These are phyloP conservation scores for Saccopteryx bilineata DNA, from an alignment of 2,113 vertebrate genomes.

Conservation along the genomic window DNA sequence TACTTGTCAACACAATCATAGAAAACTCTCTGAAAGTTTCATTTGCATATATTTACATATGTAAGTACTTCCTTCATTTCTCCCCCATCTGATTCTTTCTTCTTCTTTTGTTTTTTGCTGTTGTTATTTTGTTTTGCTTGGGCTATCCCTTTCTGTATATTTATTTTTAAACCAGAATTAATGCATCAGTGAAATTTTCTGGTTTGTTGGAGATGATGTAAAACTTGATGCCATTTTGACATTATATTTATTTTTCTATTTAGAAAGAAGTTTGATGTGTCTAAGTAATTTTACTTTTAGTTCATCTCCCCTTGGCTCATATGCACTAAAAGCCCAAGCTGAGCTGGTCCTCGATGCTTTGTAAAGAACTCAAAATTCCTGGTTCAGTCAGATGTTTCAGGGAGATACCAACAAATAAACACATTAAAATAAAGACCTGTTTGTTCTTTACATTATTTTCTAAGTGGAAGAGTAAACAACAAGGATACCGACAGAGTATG, in stretches of 20 bases:
- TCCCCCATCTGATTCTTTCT: neutral
- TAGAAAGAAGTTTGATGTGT: neutral
- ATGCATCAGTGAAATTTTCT: neutral
- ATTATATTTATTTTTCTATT: neutral
- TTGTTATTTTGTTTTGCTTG: constrained; percentile 21
- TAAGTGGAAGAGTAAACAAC: neutral
- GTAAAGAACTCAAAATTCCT: neutral
- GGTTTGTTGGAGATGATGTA: neutral
- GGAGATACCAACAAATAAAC: neutral
- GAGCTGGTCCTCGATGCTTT: neutral
- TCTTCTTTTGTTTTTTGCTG: neutral
- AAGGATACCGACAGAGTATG: neutral
- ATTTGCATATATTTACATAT: neutral
- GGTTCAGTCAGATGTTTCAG: neutral
- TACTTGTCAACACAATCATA: constrained; percentile 67
- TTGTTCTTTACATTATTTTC: neutral
- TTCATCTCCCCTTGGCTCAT: neutral
- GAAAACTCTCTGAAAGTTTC: constrained; percentile 25
- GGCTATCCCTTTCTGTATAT: neutral
- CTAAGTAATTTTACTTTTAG: neutral
- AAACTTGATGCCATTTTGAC: neutral
- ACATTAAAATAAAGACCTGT: neutral
- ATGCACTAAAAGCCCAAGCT: neutral
- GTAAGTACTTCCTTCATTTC: neutral
- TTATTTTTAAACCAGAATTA: neutral